Conservation (phyloP, 2,797 vertebrate species). For the Atherinosoma microstoma region DNA sequence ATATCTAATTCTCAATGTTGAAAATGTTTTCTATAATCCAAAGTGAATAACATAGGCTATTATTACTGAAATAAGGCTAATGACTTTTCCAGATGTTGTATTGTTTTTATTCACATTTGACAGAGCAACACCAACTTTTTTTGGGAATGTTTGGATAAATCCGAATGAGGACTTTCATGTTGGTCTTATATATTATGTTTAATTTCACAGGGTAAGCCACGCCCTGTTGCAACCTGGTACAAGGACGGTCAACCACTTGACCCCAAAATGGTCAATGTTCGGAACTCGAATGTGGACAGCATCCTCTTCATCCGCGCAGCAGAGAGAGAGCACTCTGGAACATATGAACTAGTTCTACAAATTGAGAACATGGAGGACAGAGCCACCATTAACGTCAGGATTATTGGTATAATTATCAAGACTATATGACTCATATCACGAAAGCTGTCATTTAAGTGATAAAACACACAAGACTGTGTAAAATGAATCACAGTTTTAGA, state of each 20-base stretch:
- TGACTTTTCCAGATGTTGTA: not conserved
- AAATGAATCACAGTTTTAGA: not conserved
- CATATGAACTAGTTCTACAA: slow-evolving; percentile 87
- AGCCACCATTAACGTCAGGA: slow-evolving; percentile 82
- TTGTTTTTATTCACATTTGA: not conserved
- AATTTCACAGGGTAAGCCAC: slow-evolving; percentile 88
- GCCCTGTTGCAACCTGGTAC: slow-evolving; percentile 86
- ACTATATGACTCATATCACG: not conserved
- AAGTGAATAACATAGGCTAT: not conserved
- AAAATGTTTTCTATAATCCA: not conserved
- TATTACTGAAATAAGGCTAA: not conserved
- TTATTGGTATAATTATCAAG: slow-evolving; percentile 83
- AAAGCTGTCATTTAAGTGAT: not conserved
- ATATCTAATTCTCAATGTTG: not conserved
- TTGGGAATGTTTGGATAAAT: not conserved
- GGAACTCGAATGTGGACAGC: slow-evolving; percentile 86
- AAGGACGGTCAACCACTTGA: slow-evolving; percentile 89
- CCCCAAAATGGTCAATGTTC: slow-evolving; percentile 78
- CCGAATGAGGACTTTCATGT: not conserved
- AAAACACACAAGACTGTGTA: not conserved
- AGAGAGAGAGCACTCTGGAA: slow-evolving; percentile 88
- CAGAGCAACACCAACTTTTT: too few relatives aligned
- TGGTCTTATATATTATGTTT: not conserved
- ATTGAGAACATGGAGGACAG: slow-evolving; percentile 93
- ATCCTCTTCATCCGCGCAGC: slow-evolving; percentile 91